Percentiles rank a stretch among this genome's conserved stretches.
Evolutionary conservation across 2,113 vertebrate species (phyloP).

Genomic region (Forbesichthys agassizii): DNA sequence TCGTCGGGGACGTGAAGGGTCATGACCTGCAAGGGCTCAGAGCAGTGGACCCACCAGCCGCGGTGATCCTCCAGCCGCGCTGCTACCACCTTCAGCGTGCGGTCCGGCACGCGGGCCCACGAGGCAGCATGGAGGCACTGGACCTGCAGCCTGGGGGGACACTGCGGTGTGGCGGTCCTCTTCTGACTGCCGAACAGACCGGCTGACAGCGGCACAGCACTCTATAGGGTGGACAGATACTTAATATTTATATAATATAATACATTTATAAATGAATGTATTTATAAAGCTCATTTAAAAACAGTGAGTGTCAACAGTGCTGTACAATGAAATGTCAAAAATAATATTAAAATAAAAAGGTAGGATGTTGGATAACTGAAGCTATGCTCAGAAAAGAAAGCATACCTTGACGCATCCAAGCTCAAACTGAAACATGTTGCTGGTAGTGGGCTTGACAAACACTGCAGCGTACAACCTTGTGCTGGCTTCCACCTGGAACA

Average conservation of each 20-base stretch:
- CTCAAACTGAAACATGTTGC: conserved; percentile 92
- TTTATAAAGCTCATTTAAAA: too few species aligned
- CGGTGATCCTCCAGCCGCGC: conserved; percentile 82
- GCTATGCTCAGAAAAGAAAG: neutral
- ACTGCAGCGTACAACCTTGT: conserved; percentile 94
- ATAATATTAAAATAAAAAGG: too few species aligned
- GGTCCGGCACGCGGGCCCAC: conserved; percentile 89
- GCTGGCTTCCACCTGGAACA: conserved; percentile 86
- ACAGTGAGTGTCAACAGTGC: too few species aligned
- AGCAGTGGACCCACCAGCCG: conserved; percentile 89
- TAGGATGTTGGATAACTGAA: neutral
- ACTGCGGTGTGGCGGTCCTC: conserved; percentile 84
- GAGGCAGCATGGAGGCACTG: conserved; percentile 82
- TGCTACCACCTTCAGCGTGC: conserved; percentile 80
- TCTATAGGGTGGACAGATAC: conserved; percentile 68
- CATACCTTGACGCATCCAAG: conserved; percentile 89
- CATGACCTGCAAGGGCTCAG: conserved; percentile 87
- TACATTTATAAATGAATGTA: neutral
- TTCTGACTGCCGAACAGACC: conserved; percentile 89
- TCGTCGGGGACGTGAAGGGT: conserved; percentile 91
- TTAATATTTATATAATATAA: neutral
- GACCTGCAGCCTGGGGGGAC: conserved; percentile 88
- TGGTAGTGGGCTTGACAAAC: conserved; percentile 91
- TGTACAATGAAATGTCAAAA: too few species aligned
- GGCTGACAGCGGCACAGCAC: conserved; percentile 91